Evolutionary conservation across 2,888 invertebrate species (phyloP).

Genomic region (Tinea pellionella): DNA sequence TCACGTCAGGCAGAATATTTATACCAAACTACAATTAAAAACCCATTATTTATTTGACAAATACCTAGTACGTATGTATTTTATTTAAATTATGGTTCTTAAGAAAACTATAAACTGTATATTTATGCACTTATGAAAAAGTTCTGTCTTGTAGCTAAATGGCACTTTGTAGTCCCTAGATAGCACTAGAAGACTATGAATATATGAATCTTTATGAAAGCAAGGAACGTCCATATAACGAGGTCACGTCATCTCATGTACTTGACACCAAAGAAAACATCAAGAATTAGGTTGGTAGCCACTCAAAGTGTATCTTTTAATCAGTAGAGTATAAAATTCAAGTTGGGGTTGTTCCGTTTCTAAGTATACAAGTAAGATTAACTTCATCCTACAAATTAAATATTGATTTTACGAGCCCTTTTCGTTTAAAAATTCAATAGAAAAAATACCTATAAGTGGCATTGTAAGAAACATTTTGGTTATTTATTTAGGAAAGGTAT

Average conservation of each 20-base stretch:
- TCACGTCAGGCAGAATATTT: too few relatives aligned
- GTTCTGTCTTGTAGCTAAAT: not conserved
- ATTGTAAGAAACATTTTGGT: too few relatives aligned
- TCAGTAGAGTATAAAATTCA: not conserved
- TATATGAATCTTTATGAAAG: not conserved
- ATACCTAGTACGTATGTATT: too few relatives aligned
- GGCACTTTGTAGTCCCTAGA: not conserved
- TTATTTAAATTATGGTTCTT: too few relatives aligned
- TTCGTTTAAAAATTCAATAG: too few relatives aligned
- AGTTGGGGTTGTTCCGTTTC: not conserved
- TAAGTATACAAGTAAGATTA: not conserved
- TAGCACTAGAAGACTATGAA: not conserved
- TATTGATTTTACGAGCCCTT: not conserved
- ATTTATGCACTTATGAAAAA: not conserved
- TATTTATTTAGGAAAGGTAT: too few relatives aligned
- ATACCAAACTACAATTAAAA: too few relatives aligned
- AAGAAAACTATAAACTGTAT: too few relatives aligned
- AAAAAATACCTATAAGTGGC: too few relatives aligned
- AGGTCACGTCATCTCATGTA: conserved; percentile 3
- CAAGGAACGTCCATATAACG: not conserved
- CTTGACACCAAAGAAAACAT: not conserved
- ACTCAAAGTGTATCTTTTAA: conserved; percentile 1
- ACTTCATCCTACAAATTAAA: not conserved
- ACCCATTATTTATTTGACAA: too few relatives aligned
- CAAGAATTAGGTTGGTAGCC: not conserved